Percentiles rank a stretch among this genome's conserved stretches.
These are phyloP conservation scores for Pseudorhiza aurosa DNA, from an alignment of 30 jellyfish, hydroid and myxozoan species.

Conservation along the genomic window DNA sequence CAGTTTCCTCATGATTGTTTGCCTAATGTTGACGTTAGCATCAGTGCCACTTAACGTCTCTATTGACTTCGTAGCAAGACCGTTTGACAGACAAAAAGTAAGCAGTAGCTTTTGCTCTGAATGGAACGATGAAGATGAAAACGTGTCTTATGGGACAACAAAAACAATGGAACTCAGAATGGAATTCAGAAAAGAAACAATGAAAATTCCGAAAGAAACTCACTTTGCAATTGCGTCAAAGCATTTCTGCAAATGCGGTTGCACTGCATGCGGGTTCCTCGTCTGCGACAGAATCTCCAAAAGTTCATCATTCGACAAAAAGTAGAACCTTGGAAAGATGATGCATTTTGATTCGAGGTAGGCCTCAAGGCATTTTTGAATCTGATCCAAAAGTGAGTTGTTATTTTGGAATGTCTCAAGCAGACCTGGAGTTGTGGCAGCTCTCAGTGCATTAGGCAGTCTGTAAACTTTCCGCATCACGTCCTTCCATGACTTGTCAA, in stretches of 20 bases:
- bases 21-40: no score
- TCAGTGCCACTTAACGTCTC: no score
- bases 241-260: slow-evolving; percentile 98
- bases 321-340: slow-evolving; percentile 97
- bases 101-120: not conserved
- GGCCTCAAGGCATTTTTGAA: slow-evolving; percentile 98
- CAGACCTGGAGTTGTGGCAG: slow-evolving; percentile 99
- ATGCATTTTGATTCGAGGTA: slow-evolving; percentile 96
- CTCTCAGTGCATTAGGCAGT: slow-evolving; percentile 97
- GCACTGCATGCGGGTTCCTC: slow-evolving; percentile 99
- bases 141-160: no score
- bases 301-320: slow-evolving; percentile 95
- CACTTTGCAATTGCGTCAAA: slow-evolving; percentile 96
- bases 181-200: not conserved
- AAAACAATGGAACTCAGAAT: no score
- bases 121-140: no score
- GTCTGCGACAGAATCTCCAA: slow-evolving; percentile 98
- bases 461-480: slow-evolving; percentile 94
- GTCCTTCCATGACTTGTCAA: slow-evolving; percentile 99
- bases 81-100: not conserved
- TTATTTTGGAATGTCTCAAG: slow-evolving; percentile 89
- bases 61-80: no score
- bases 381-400: slow-evolving; percentile 92
- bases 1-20: no score
- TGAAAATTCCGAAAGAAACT: not conserved